These are phyloP conservation scores for Lanistes nyassanus DNA, from an alignment of 1,140 invertebrate genomes.

Conservation along the genomic window DNA sequence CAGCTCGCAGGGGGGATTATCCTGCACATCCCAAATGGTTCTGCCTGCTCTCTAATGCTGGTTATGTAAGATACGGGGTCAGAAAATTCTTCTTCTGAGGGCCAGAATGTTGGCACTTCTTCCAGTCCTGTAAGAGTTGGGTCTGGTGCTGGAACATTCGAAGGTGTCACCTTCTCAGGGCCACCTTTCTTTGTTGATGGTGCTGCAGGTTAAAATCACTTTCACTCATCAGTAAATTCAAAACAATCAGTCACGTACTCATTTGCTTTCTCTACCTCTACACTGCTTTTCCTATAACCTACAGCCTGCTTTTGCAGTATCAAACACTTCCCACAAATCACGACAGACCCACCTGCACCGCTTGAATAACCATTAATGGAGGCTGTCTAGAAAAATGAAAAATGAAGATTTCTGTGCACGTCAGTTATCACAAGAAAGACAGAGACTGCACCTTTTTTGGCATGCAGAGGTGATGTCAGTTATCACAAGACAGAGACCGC, in stretches of 20 bases:
- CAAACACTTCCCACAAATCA: too few species aligned
- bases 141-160: conserved; percentile 16
- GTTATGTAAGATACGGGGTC: conserved; percentile 92
- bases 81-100: conserved; percentile 85
- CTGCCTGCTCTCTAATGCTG: conserved; percentile 81
- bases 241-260: too few species aligned
- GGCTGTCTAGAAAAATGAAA: too few species aligned
- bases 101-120: conserved; percentile 84
- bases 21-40: conserved; percentile 87
- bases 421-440: neutral
- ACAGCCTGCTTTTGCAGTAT: too few species aligned
- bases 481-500: too few species aligned
- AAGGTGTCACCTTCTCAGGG: conserved; percentile 17
- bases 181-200: neutral
- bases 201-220: neutral
- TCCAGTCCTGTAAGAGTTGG: conserved; percentile 68
- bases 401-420: too few species aligned
- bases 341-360: too few species aligned
- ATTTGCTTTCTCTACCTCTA: too few species aligned
- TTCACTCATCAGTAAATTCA: neutral
- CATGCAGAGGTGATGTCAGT: too few species aligned
- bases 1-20: conserved; percentile 89
- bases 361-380: too few species aligned
- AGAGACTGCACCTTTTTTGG: conserved; percentile 1
- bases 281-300: too few species aligned